Base-by-base conservation (phyloP, 2,113 vertebrate genomes). In the Andinoacara biseriatus region DNA sequence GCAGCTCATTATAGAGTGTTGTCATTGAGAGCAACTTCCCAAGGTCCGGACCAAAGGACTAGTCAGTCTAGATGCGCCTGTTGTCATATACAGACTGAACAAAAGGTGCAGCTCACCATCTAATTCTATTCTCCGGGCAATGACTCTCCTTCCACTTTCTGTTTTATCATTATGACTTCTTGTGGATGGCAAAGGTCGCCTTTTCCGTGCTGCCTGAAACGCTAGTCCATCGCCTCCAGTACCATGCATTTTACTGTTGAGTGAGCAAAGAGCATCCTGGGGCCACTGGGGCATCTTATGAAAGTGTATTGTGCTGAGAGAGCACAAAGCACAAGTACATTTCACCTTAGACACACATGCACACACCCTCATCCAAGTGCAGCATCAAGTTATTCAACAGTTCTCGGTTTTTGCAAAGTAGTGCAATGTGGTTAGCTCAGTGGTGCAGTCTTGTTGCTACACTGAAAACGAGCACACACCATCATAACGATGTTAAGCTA, bases 231-330 rank as follows among this genome's bases (percentile, higher is more conserved):
- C 31, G 29, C 85, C 75, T 87, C 74, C 72, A 80, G 52, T 80
- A n/a, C 78, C 72, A 17, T 62, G 74, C 43, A 74, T 91, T 91
- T 91, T 77, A 92, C 85, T 90, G 89, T 87, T 86, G 90, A 95
- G 87, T 81, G 94, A 89, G 86, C 91, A 92, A 84, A 94, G 89
- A 94, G 93, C 91, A 79, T 90, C 92, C 91, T 40, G 63, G n/a
- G 90, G 94, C 78, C 79, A 89, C 72, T 22, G 2, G 90, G 86
- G 61, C 87, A 83, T 91, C 82, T 88, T 82, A 80, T 87, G 61
- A 86, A 91, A 92, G 87, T 83, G 86, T 89, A 85, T 62, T 74
- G 87, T 88, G 89, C 60, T 81, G 76, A 84, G 72, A 81, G 76
- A 87, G 74, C 67, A 76, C 10, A 63, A 78, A 46, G 35, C 57